Conservation (phyloP, 2,888 invertebrate genomes). For the Melanotus villosus region DNA sequence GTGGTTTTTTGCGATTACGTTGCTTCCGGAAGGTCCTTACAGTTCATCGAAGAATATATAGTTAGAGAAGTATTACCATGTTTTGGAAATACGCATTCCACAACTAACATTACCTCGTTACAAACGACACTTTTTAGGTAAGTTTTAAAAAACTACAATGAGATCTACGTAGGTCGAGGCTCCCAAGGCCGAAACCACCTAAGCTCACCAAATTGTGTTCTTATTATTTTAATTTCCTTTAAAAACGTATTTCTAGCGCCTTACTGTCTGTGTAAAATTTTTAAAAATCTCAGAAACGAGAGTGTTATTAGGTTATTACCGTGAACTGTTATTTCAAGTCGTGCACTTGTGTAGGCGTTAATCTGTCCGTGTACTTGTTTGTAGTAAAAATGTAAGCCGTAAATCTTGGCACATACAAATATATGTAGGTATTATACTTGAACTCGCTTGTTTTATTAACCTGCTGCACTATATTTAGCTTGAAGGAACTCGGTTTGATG, state of each 20-base stretch:
- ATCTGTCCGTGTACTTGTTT: background rate
- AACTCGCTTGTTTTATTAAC: constrained; percentile 8
- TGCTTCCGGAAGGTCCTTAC: constrained; percentile 86
- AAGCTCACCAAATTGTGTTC: too few relatives aligned
- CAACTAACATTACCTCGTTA: constrained; percentile 86
- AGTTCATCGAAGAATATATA: constrained; percentile 90
- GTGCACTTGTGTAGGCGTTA: background rate
- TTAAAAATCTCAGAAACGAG: too few relatives aligned
- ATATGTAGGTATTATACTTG: background rate
- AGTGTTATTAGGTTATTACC: too few relatives aligned
- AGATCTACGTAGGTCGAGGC: too few relatives aligned
- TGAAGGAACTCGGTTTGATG: constrained; percentile 19
- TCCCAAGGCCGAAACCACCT: too few relatives aligned
- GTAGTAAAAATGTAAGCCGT: background rate
- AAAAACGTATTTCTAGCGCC: too few relatives aligned
- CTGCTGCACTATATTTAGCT: constrained; percentile 10
- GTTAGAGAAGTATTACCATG: constrained; percentile 83
- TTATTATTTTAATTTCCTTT: too few relatives aligned
- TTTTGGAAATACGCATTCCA: constrained; percentile 87
- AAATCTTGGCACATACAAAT: background rate
- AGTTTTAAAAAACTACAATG: too few relatives aligned
- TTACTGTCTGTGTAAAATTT: too few relatives aligned
- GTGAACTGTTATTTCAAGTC: too few relatives aligned
- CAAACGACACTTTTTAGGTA: constrained; percentile 91
- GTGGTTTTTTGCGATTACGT: constrained; percentile 91